Percentiles rank a stretch among this genome's conserved stretches.
Evolutionary conservation across 1,140 invertebrate species (phyloP).

Genomic region (Pseudomyrmex cubaensis): DNA sequence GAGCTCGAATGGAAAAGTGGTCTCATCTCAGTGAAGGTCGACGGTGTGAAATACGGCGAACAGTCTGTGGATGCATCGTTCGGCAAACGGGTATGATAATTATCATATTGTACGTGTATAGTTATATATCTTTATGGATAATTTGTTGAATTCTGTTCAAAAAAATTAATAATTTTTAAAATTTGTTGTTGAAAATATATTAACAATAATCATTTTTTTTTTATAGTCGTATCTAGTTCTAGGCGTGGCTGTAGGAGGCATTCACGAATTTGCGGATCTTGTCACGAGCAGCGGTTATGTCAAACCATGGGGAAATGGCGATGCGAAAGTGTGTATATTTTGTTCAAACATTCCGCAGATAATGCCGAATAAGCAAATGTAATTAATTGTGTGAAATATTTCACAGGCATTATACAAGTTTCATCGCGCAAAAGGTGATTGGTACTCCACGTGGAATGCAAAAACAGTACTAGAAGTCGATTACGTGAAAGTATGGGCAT

Average conservation of each 20-base stretch:
- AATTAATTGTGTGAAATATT: background rate
- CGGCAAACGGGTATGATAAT: slow-evolving; percentile 88
- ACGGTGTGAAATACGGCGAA: slow-evolving; percentile 85
- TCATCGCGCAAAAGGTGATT: slow-evolving; percentile 83
- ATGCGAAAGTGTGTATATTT: slow-evolving; percentile 75
- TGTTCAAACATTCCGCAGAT: background rate
- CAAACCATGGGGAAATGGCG: slow-evolving; percentile 91
- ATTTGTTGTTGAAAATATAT: background rate
- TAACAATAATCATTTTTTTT: background rate
- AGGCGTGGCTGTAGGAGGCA: slow-evolving; percentile 91
- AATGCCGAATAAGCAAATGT: too few species aligned
- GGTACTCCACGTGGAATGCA: slow-evolving; percentile 88
- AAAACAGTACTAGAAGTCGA: slow-evolving; percentile 87
- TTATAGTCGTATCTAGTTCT: slow-evolving; percentile 91
- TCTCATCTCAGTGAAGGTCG: slow-evolving; percentile 85
- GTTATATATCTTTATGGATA: too few species aligned
- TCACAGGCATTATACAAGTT: slow-evolving; percentile 85
- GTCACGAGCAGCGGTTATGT: slow-evolving; percentile 71
- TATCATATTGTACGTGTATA: background rate
- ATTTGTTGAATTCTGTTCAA: too few species aligned
- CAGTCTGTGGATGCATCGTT: slow-evolving; percentile 86
- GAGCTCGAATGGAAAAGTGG: slow-evolving; percentile 86
- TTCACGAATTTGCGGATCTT: slow-evolving; percentile 89
- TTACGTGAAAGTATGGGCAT: slow-evolving; percentile 87
- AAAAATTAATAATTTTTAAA: too few species aligned